Evolutionary conservation across 2,888 invertebrate species (phyloP).

Genomic region (Tuta absoluta): DNA sequence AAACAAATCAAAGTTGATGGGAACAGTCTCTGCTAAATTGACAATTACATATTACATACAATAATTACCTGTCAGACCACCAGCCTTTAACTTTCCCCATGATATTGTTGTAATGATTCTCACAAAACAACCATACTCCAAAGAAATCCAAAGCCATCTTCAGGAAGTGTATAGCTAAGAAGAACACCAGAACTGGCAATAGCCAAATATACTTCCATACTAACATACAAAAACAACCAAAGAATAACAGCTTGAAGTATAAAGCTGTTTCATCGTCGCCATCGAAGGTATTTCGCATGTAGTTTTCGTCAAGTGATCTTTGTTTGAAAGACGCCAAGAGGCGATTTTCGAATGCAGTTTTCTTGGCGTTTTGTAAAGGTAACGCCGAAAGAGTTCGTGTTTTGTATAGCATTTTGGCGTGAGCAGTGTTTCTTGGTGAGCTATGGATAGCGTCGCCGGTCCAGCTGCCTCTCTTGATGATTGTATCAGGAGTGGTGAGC

Average conservation of each 20-base stretch:
- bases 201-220: conserved; percentile 94
- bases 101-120: conserved; percentile 68
- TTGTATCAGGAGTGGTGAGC: conserved; percentile 53
- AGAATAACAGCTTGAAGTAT: conserved; percentile 89
- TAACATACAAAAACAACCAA: conserved; percentile 90
- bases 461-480: conserved; percentile 61
- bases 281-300: conserved; percentile 66
- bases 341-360: conserved; percentile 60
- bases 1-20: not conserved
- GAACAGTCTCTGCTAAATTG: not conserved
- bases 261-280: conserved; percentile 83
- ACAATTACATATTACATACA: not conserved
- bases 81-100: conserved; percentile 74
- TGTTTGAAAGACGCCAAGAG: conserved; percentile 69
- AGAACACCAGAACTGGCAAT: conserved; percentile 88
- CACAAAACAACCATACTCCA: conserved; percentile 75
- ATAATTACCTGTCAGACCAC: conserved; percentile 81
- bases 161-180: conserved; percentile 86
- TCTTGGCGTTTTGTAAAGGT: conserved; percentile 64
- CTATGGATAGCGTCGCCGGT: conserved; percentile 54
- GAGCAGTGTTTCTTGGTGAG: conserved; percentile 53
- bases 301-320: conserved; percentile 69
- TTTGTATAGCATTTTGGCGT: conserved; percentile 70
- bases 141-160: conserved; percentile 76
- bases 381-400: conserved; percentile 72